Evolutionary conservation across 2,113 vertebrate species (phyloP).

Genomic region (Microcebus lehilahytsara): DNA sequence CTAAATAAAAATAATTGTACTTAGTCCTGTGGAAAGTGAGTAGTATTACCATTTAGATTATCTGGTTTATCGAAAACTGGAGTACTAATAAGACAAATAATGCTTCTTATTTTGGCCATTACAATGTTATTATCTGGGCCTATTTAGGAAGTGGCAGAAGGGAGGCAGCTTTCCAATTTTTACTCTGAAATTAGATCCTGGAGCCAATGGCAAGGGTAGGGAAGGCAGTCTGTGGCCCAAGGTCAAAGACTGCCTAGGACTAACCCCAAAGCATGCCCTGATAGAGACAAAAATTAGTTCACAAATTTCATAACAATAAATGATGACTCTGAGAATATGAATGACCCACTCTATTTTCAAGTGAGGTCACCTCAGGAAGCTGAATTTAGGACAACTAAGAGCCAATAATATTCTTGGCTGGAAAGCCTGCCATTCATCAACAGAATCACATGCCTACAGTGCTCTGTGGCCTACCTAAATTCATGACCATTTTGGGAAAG

Average conservation of each 20-base stretch:
- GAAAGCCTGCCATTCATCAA: conserved; percentile 16
- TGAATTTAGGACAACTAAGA: conserved; percentile 18
- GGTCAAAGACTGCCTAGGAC: conserved; percentile 6
- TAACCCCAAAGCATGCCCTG: conserved; percentile 85
- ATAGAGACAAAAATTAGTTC: conserved; percentile 83
- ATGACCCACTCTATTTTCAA: conserved; percentile 58
- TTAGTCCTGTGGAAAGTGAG: not conserved
- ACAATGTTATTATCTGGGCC: not conserved
- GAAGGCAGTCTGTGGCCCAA: not conserved
- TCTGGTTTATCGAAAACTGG: not conserved
- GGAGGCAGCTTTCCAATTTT: conserved; percentile 25
- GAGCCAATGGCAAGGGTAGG: not conserved
- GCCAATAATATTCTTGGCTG: conserved; percentile 4
- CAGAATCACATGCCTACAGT: not conserved
- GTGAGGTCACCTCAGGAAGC: conserved; percentile 42
- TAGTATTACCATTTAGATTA: not conserved
- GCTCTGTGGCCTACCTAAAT: conserved; percentile 6
- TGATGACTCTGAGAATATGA: not conserved
- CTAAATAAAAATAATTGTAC: not conserved
- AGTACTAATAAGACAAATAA: not conserved
- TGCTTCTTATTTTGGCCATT: not conserved
- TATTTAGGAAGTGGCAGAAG: conserved; percentile 21
- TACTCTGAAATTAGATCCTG: conserved; percentile 46
- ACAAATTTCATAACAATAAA: conserved; percentile 3
- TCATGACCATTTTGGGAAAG: conserved; percentile 57